Evolutionary conservation across 2,888 invertebrate genomes (phyloP).

Genomic region (Ditula angustiorana): DNA sequence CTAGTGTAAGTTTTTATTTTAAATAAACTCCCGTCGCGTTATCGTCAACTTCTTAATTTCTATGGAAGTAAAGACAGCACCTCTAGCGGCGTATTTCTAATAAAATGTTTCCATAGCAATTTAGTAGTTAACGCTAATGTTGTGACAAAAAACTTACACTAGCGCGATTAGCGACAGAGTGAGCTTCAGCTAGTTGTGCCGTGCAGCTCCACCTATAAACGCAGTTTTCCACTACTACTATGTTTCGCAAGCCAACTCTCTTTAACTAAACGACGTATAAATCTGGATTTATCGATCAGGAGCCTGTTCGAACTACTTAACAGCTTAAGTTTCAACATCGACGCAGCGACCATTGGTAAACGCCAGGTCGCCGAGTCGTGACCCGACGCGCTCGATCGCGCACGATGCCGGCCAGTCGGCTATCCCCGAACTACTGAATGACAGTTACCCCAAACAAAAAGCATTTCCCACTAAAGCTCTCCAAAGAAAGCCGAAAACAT

Average conservation of each 20-base stretch:
- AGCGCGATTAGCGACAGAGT: no score
- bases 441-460: slow-evolving; percentile 53
- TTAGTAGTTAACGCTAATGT: background rate
- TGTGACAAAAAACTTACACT: no score
- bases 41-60: no score
- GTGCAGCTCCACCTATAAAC: no score
- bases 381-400: slow-evolving; percentile 65
- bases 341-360: slow-evolving; percentile 53
- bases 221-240: background rate
- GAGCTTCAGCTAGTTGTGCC: no score
- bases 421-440: slow-evolving; percentile 64
- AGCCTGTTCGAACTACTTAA: slow-evolving; percentile 12
- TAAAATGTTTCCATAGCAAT: background rate
- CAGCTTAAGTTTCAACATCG: slow-evolving; percentile 40
- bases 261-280: background rate
- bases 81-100: no score
- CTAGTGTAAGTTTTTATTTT: no score
- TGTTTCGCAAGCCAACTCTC: background rate
- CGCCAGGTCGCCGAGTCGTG: slow-evolving; percentile 65
- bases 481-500: slow-evolving; percentile 50
- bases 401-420: slow-evolving; percentile 60
- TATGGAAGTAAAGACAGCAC: no score
- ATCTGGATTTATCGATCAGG: slow-evolving; percentile 4
- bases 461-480: slow-evolving; percentile 50
- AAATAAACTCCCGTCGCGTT: no score